Evolutionary conservation across 2,113 vertebrate genomes (phyloP).

Genomic region (Tachuris rubrigastra): DNA sequence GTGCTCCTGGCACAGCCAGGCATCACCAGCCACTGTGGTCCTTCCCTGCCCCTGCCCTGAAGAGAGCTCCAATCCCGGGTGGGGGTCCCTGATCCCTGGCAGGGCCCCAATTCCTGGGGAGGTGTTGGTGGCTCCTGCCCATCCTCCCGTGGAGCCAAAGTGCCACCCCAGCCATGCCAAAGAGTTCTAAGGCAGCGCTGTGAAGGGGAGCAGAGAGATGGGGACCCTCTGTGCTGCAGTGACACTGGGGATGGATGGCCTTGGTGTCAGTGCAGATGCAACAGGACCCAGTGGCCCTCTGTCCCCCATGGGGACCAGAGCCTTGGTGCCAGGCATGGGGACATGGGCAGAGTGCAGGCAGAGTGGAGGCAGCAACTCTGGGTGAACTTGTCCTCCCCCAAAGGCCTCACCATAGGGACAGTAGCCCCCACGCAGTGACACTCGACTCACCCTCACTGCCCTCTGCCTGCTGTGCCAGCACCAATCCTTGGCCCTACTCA

Average conservation of each 20-base stretch:
- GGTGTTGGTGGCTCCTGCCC: neutral
- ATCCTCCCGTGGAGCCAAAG: neutral
- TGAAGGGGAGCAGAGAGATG: neutral
- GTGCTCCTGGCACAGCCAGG: neutral
- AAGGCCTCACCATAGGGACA: neutral
- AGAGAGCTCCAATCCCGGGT: neutral
- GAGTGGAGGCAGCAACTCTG: neutral
- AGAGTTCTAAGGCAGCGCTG: neutral
- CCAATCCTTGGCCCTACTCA: accelerated
- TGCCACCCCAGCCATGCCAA: accelerated
- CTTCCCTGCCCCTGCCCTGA: neutral
- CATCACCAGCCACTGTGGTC: neutral
- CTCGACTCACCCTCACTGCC: neutral
- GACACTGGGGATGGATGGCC: neutral
- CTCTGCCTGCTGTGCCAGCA: neutral
- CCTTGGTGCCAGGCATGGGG: neutral
- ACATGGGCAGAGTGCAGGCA: neutral
- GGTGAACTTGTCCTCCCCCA: accelerated
- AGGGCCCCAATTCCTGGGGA: accelerated
- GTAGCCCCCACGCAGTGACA: neutral
- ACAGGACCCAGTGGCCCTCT: neutral
- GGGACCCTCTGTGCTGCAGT: accelerated
- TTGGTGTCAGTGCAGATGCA: accelerated
- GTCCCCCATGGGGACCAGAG: accelerated
- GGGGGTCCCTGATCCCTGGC: neutral